Conservation (phyloP, 2,888 invertebrate species). For the Hirtodrosophila cameraria region DNA sequence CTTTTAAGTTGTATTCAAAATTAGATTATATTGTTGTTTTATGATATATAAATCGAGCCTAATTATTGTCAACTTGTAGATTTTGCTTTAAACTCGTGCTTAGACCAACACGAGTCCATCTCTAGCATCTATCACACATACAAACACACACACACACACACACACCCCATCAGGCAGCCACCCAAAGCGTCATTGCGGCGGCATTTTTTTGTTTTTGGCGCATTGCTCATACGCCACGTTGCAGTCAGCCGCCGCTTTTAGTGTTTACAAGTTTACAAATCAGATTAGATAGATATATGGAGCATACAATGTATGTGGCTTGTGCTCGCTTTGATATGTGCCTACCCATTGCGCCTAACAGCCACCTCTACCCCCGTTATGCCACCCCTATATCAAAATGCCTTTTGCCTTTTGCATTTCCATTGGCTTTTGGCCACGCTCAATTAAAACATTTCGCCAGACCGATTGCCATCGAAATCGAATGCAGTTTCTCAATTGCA, state of each 20-base stretch:
- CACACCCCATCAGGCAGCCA: constrained; percentile 42
- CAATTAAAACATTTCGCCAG: constrained; percentile 71
- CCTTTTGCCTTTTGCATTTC: no score
- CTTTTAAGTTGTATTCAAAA: no score
- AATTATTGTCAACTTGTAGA: no score
- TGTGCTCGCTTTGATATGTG: constrained; percentile 56
- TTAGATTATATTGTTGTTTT: no score
- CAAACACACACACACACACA: constrained; percentile 23
- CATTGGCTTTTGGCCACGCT: constrained; percentile 50
- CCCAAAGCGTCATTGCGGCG: constrained; percentile 58
- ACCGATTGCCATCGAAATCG: constrained; percentile 58
- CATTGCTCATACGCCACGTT: constrained; percentile 60
- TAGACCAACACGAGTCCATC: no score
- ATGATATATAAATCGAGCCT: no score
- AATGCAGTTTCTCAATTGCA: constrained; percentile 40
- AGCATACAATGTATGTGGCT: constrained; percentile 33
- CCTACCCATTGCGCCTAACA: no score
- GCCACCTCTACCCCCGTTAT: not conserved
- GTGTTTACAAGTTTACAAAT: constrained; percentile 60
- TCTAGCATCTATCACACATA: constrained; percentile 15
- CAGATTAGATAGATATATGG: constrained; percentile 65
- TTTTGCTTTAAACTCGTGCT: no score
- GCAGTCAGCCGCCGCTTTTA: constrained; percentile 33
- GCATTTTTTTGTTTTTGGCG: constrained; percentile 37
- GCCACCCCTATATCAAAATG: no score